Conservation (phyloP, 2,113 vertebrate species). For the Pycnonotus jocosus region DNA sequence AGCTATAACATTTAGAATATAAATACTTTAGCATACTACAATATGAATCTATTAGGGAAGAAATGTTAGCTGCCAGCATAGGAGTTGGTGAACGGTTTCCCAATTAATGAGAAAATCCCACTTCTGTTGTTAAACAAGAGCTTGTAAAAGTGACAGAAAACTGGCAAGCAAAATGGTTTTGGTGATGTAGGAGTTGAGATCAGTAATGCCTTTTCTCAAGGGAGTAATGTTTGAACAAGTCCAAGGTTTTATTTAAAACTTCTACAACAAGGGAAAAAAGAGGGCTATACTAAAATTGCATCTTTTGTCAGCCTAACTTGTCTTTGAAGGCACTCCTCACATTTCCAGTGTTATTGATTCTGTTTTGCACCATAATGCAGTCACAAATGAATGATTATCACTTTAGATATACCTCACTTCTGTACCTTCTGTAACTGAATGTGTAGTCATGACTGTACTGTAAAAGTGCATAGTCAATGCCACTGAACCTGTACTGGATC, state of each 20-base stretch:
- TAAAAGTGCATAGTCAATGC: neutral
- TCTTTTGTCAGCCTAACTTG: constrained; percentile 2
- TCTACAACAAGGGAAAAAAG: neutral
- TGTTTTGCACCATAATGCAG: neutral
- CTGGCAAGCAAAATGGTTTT: neutral
- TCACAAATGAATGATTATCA: constrained; percentile 15
- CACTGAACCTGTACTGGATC: neutral
- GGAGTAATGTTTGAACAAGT: neutral
- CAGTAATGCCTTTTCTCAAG: neutral
- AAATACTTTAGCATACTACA: neutral
- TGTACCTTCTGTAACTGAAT: neutral
- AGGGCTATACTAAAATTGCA: neutral
- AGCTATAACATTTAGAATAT: neutral
- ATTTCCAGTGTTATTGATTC: constrained; percentile 18
- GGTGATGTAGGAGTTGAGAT: neutral
- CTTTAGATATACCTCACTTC: neutral
- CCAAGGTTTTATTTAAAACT: neutral
- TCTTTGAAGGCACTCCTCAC: constrained; percentile 11
- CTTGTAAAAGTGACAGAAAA: neutral
- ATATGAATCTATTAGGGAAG: neutral
- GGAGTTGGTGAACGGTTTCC: neutral
- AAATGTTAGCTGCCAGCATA: neutral
- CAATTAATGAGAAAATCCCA: constrained; percentile 21
- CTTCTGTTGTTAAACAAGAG: constrained; percentile 6
- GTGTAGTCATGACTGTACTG: neutral